These are phyloP conservation scores for Margaritifera margaritifera DNA, from an alignment of 2,888 invertebrate genomes.

Conservation along the genomic window DNA sequence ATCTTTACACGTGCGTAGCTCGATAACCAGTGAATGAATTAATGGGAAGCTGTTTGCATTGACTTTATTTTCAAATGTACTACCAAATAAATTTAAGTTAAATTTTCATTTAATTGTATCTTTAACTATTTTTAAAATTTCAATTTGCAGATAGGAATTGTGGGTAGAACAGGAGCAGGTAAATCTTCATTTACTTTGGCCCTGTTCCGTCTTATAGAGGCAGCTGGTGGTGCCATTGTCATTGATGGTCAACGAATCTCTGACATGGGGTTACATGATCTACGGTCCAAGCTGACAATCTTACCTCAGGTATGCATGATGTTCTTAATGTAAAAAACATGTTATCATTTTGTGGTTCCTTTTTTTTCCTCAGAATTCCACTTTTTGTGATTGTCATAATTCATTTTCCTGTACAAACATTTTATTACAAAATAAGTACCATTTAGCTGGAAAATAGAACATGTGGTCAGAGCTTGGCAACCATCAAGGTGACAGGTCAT, in stretches of 20 bases:
- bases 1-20: no score
- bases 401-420: no score
- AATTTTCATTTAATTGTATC: neutral
- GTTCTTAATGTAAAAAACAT: no score
- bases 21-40: no score
- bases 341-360: neutral
- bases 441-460: no score
- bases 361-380: neutral
- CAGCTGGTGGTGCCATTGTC: conserved; percentile 56
- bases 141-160: conserved; percentile 62
- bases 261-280: conserved; percentile 67
- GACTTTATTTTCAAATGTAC: neutral
- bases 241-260: conserved; percentile 63
- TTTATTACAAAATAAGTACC: no score
- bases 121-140: neutral
- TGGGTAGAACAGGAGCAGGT: conserved; percentile 68
- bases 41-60: neutral
- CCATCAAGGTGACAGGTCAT: no score
- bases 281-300: conserved; percentile 71
- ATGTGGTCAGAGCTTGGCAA: no score
- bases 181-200: conserved; percentile 66
- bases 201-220: conserved; percentile 65
- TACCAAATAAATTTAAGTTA: no score
- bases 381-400: no score
- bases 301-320: conserved; percentile 70